phyloP scores from a whole-genome alignment of 2,888 invertebrate species.

The Polymixis lichenea region DNA sequence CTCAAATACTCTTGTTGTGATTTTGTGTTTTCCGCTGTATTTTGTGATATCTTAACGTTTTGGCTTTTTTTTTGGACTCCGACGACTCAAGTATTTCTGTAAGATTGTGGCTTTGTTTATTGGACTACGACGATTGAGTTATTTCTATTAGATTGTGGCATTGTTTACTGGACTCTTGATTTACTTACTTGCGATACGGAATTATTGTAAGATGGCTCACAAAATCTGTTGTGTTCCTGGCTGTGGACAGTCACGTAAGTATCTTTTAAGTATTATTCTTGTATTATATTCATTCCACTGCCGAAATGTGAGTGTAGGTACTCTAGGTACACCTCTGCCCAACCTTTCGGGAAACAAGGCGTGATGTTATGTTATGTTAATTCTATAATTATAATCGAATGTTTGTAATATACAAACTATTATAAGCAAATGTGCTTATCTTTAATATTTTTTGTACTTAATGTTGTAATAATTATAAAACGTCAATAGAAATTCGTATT shows the following conservation, averaged over 20 bases:
- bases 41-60: neutral
- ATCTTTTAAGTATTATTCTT: neutral
- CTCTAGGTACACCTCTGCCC: too few species aligned
- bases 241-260: conserved; percentile 8
- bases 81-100: conserved; percentile 8
- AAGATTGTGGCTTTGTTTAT: conserved; percentile 1
- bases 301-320: too few species aligned
- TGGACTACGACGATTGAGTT: neutral
- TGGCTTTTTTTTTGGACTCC: neutral
- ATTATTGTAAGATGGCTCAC: conserved; percentile 9
- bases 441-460: neutral
- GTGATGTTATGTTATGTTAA: too few species aligned
- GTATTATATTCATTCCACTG: too few species aligned
- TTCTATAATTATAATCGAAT: neutral
- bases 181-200: neutral
- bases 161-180: conserved; percentile 1
- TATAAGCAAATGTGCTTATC: neutral
- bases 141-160: neutral
- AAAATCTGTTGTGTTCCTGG: conserved; percentile 7
- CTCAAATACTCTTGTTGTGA: neutral
- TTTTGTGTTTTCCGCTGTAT: conserved; percentile 7
- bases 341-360: too few species aligned
- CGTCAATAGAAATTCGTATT: conserved; percentile 1
- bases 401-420: neutral
- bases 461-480: neutral